Evolutionary conservation across 2,113 vertebrate species (phyloP), one percentile per base, ranked within the genome.

Genomic region (Labrus mixtus): DNA sequence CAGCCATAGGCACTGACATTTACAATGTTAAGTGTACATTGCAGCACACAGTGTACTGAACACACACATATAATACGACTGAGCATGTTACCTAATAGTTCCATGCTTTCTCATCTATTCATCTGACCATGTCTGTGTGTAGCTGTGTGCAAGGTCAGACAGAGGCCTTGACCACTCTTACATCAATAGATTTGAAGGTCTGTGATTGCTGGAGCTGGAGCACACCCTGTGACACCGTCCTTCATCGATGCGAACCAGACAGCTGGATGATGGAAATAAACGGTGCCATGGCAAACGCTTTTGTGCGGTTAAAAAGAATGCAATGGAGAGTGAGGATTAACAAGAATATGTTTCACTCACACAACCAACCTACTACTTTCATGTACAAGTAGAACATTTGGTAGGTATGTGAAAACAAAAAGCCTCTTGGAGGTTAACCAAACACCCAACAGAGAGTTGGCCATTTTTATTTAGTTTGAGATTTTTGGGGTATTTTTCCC

Each of bases 141-240:
- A 39, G 70, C 22, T 0, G 63, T 39, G 71, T 46, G 48, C 72
- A 43, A 68, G 83, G 79, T 78, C 82, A 46, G 62, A 59, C 50
- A 20, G 22, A 74, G 65, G 46, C 79, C 81, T 65, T 67, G 67
- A 2, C 67, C 29, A 15, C 16, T 67, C 46, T 58, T 43, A 53
- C 43, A 54, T 76, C 6, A 16, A 81, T 70, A 55, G 50, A 50
- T 72, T 2, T 75, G 62, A 79, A 81, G 57, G 45, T 76, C 70
- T 62, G 78, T 63, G 65, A 80, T 57, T 73, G 69, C 59, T 72
- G 72, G 56, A 46, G 46, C 37, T 53, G 61, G 53, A 79, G 62
- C 66, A n/a, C 75, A 50, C 8, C 53, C 1, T 13, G 71, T 65
- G 77, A 84, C 76, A 60, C 68, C 0, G 11, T 39, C 76, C 25